Percentiles rank a stretch among this genome's conserved stretches.
Conservation (phyloP, 2,113 vertebrate genomes). For the Mus pahari region DNA sequence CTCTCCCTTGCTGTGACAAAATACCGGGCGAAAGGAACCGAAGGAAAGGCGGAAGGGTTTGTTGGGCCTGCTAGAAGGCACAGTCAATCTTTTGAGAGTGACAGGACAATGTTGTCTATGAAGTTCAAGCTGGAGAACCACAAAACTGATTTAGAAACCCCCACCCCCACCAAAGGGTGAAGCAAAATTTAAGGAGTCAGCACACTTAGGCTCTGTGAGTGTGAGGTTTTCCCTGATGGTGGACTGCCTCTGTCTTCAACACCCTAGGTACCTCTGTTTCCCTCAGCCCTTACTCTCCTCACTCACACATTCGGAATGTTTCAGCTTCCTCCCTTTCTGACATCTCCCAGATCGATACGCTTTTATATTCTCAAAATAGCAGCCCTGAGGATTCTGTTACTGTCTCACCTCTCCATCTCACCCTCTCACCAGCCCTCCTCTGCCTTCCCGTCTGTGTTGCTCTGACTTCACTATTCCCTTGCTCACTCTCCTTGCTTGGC, state of each 20-base stretch:
- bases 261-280: neutral
- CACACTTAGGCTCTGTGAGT: neutral
- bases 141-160: neutral
- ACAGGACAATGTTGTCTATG: neutral
- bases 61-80: neutral
- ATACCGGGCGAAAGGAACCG: neutral
- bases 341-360: accelerated
- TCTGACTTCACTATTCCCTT: too few species aligned
- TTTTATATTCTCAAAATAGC: neutral
- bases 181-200: neutral
- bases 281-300: neutral
- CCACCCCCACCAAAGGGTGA: neutral
- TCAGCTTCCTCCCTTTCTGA: neutral
- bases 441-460: neutral
- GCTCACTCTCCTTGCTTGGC: neutral
- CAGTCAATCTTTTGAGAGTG: neutral
- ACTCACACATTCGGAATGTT: too few species aligned
- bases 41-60: neutral
- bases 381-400: neutral
- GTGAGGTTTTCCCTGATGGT: accelerated
- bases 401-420: neutral
- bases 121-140: neutral
- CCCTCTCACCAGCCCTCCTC: too few species aligned
- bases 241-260: accelerated
- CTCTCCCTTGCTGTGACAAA: neutral